Conservation (phyloP, 2,888 invertebrate genomes). For the Isotomurus palustris region DNA sequence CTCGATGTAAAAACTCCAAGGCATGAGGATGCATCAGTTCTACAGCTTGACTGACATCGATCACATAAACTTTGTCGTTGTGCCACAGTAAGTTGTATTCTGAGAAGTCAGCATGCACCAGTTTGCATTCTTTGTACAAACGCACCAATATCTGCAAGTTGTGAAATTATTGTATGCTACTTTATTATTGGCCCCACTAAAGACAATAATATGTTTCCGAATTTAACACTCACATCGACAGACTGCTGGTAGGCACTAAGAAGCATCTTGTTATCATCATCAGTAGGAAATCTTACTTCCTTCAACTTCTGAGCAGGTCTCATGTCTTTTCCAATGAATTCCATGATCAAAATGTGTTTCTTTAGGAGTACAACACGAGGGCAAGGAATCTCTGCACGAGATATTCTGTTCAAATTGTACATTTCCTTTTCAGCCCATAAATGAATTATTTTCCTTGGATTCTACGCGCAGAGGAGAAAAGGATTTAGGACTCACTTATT, state of each 20-base stretch:
- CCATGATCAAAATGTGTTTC: slow-evolving; percentile 59
- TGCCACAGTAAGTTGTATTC: slow-evolving; percentile 61
- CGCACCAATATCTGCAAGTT: slow-evolving; percentile 53
- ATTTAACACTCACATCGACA: slow-evolving; percentile 47
- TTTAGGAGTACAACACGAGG: slow-evolving; percentile 56
- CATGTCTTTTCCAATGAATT: slow-evolving; percentile 56
- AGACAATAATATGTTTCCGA: background rate
- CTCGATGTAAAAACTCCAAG: slow-evolving; percentile 56
- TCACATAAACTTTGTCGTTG: slow-evolving; percentile 54
- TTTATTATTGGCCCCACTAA: background rate
- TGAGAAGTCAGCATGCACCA: slow-evolving; percentile 60
- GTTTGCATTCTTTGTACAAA: slow-evolving; percentile 55
- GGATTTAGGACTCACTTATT: background rate
- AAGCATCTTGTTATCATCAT: slow-evolving; percentile 53
- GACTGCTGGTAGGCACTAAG: slow-evolving; percentile 54
- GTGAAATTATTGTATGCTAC: too few relatives aligned
- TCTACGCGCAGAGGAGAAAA: slow-evolving; percentile 47
- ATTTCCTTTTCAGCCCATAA: slow-evolving; percentile 62
- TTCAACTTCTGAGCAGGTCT: slow-evolving; percentile 56
- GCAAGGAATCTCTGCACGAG: slow-evolving; percentile 50
- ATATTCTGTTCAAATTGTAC: slow-evolving; percentile 56
- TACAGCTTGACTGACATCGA: slow-evolving; percentile 61
- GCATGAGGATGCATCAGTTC: slow-evolving; percentile 57
- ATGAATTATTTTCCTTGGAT: slow-evolving; percentile 57
- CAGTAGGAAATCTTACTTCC: slow-evolving; percentile 51